Percentiles rank a stretch among this genome's conserved stretches.
phyloP scores from a whole-genome alignment of 2,113 vertebrate species.

The Crotalus viridis region DNA sequence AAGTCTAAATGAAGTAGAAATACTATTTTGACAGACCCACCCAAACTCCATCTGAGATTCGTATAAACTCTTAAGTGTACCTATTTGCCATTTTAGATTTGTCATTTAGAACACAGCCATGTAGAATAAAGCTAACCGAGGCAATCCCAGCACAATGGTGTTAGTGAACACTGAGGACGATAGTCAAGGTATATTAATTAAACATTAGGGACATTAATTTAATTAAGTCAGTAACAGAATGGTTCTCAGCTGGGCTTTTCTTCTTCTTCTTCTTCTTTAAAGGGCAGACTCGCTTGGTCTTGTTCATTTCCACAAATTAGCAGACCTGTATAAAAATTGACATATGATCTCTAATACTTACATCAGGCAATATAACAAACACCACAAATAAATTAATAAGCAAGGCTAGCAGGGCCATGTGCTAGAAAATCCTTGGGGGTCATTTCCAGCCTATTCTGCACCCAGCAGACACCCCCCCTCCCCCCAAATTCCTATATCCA shows the following conservation, averaged over 20 bases:
- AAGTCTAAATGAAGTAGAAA: neutral
- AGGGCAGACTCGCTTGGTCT: neutral
- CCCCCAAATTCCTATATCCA: neutral
- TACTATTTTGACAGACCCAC: neutral
- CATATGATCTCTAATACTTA: neutral
- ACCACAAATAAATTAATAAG: neutral
- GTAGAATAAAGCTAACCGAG: neutral
- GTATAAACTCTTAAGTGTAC: neutral
- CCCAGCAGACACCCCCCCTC: neutral
- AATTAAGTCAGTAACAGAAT: neutral
- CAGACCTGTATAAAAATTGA: neutral
- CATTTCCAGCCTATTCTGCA: neutral
- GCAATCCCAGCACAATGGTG: neutral
- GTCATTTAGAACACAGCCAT: neutral
- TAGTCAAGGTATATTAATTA: slow-evolving; percentile 21
- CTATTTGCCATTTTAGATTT: neutral
- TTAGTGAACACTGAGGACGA: neutral
- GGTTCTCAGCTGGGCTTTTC: neutral
- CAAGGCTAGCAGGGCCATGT: neutral
- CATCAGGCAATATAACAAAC: neutral
- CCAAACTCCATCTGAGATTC: neutral
- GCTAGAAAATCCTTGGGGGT: neutral
- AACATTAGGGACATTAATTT: slow-evolving; percentile 21
- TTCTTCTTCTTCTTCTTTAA: neutral
- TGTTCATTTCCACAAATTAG: slow-evolving; percentile 1